Base-by-base conservation (phyloP, 1,140 invertebrate species). In the Hyphantria cunea region DNA sequence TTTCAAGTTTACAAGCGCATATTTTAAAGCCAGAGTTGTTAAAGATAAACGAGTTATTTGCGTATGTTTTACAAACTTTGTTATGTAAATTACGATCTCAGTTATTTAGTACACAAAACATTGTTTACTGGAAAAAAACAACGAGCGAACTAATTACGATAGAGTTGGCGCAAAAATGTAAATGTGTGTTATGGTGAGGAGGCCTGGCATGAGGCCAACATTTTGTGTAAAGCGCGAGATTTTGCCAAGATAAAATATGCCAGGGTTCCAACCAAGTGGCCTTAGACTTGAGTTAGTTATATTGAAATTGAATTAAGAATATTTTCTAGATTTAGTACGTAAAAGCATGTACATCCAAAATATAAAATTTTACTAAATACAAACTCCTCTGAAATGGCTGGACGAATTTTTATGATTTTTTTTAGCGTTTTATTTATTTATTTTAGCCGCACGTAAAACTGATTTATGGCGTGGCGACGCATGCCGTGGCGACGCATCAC, bases 221-320 rank as follows among this genome's bases (percentile, higher is more conserved):
- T 70, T 84, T 76, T 80, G 74, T 71, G 68, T 69, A 79, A 71
- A 80, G 65, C 78, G 67, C 70, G 79, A 86, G 80, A 77, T 82
- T 81, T 80, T 78, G 72, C 68, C 65, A 71, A 80, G 78, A 85
- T 84, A 83, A 81, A 66, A 50, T 71, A 61, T 64, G 55, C 63
- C 65, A 80, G 74, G 69, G 68, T 55, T 53, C 72, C 65, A 58
- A 68, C 68, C 65, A 68, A 39, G 62, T 60, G 64, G 55, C 55
- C 65, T 67, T 68, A 66, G 33, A 64, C 68, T 63, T 68, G 68
- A 61, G 58, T 5, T 25, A 25, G 1, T 25, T 25, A 3, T 25
- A 25, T 25, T 25, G 17, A 3, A 25, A 3, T 25, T 3, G 17
- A 3, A 25, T 3, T 5, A 25, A 3, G 17, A 25, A 25, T 25